These are phyloP conservation scores for Linyphia triangularis DNA, from an alignment of 2,888 invertebrate species.

Conservation along the genomic window DNA sequence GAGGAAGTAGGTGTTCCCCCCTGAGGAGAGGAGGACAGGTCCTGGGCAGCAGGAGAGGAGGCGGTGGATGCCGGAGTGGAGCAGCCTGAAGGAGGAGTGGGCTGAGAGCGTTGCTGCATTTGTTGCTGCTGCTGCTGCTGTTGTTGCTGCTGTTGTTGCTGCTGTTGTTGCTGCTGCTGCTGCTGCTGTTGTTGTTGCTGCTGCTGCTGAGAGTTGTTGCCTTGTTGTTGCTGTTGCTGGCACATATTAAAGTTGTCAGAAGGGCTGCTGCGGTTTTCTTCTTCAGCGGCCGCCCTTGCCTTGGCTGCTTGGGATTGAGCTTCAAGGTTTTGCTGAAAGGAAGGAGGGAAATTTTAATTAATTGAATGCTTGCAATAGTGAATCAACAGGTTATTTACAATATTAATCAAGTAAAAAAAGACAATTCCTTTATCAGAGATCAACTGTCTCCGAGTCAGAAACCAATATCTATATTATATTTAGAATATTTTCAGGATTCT, in stretches of 20 bases:
- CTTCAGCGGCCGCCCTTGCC: conserved; percentile 68
- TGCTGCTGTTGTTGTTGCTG: conserved; percentile 47
- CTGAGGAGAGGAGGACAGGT: conserved; percentile 47
- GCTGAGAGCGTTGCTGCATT: conserved; percentile 65
- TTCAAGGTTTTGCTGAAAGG: conserved; percentile 68
- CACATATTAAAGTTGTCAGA: conserved; percentile 58
- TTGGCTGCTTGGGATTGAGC: conserved; percentile 69
- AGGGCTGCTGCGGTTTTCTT: conserved; percentile 69
- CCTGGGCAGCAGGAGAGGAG: conserved; percentile 72
- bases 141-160: conserved; percentile 63
- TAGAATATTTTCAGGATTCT: too few relatives aligned
- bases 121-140: conserved; percentile 60
- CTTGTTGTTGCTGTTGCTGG: conserved; percentile 35
- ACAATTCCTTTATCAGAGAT: not conserved
- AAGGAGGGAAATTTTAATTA: too few relatives aligned
- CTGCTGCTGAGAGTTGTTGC: conserved; percentile 29
- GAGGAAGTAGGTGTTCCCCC: conserved; percentile 28
- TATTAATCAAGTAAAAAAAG: too few relatives aligned
- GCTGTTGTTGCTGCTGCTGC: conserved; percentile 33
- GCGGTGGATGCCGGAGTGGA: conserved; percentile 73
- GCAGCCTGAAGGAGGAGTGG: conserved; percentile 73
- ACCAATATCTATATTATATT: too few relatives aligned
- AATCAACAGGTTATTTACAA: not conserved
- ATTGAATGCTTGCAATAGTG: too few relatives aligned
- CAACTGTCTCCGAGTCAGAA: not conserved